A percentile compares a stretch with the other conserved stretches of the same genome.
Conservation (phyloP, 2,113 vertebrate genomes). For the Vireo altiloquus region DNA sequence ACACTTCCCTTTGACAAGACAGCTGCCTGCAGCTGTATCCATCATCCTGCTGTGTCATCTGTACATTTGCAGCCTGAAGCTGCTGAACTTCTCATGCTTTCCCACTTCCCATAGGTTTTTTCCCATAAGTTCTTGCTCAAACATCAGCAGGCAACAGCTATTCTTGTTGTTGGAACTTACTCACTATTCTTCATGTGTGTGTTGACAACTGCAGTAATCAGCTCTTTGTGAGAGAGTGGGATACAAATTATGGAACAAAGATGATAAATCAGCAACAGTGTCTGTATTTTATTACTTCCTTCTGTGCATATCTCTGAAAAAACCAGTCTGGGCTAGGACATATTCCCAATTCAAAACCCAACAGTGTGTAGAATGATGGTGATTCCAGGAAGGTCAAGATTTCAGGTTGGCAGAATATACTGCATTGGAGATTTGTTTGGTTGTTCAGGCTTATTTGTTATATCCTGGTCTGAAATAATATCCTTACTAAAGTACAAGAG, state of each 20-base stretch:
- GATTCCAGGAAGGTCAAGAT: not conserved
- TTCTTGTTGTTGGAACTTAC: not conserved
- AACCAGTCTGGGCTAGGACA: not conserved
- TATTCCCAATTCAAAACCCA: not conserved
- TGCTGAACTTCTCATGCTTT: not conserved
- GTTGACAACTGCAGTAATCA: not conserved
- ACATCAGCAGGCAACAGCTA: not conserved
- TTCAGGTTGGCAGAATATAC: not conserved
- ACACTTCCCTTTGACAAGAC: not conserved
- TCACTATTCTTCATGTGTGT: not conserved
- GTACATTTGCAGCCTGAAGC: not conserved
- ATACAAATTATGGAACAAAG: not conserved
- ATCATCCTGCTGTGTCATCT: not conserved
- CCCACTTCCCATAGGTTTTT: not conserved
- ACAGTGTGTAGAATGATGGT: not conserved
- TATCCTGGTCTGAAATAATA: not conserved
- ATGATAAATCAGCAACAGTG: not conserved
- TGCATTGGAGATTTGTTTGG: not conserved
- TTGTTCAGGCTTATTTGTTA: not conserved
- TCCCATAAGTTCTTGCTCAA: not conserved
- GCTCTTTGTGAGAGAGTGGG: not conserved
- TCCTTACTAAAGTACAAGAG: not conserved
- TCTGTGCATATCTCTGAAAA: not conserved
- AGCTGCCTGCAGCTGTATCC: not conserved
- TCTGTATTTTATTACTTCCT: slow-evolving; percentile 14